Base-by-base conservation (phyloP, 2,797 vertebrate species). In the Myotis pilosus region DNA sequence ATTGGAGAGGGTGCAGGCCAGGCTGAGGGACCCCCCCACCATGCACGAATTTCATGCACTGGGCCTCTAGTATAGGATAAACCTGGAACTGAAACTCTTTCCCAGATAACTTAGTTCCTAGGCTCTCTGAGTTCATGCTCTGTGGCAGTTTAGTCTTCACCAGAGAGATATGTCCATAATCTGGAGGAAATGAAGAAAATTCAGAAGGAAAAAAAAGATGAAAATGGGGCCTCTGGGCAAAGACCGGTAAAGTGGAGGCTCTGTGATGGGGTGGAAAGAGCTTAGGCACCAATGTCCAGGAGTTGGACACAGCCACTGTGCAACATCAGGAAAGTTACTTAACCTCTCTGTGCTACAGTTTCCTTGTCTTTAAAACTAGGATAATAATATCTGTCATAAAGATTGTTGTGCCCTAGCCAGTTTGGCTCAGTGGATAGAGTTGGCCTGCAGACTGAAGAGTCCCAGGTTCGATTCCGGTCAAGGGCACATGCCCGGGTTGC, bases 141-240 rank as follows among this genome's bases (percentile, higher is more conserved):
- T 55, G 64, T 79, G 47, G 74, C 38, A 87, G 36, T 76, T 36
- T 62, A 62, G 23, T 69, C 30, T 88, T 89, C 55, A 41, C 53
- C 41, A 69, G 44, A 81, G 9, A 91, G 88, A 49, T 75, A n/a
- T 25, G 11, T 89, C 47, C 53, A 84, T 78, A 81, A 79, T 78
- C 44, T 89, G 69, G 68, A 49, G 10, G 19, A 72, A 68, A 80
- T 23, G 44, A 11, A 93, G 66, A 80, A 87, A 33, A 22, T 66
- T 81, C 62, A 41, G 10, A 95, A 85, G 51, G 85, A 94, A 84
- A 23, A 91, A 64, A 66, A 30, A 93, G 47, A 20, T 55, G 41
- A 66, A 89, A 69, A 57, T 20, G 49, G 30, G 28, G 28, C 33
- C 6, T 85, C 23, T 16, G 36, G 53, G 36, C 66, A 83, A 88